phyloP scores from a whole-genome alignment of 2,888 invertebrate species.

The Eupelmus urozonus region DNA sequence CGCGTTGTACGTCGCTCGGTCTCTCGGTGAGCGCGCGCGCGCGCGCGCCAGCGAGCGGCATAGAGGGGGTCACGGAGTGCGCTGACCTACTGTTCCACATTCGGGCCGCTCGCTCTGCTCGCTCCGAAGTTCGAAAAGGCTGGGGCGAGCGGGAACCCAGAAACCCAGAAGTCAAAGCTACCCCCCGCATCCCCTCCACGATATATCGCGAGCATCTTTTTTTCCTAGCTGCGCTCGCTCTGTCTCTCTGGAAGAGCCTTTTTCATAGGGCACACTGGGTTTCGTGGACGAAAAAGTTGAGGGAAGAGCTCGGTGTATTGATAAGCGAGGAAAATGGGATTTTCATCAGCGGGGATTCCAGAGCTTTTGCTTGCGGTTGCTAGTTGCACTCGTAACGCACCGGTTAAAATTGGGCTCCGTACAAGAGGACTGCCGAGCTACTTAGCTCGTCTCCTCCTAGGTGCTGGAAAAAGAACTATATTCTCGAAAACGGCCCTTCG shows the following conservation, averaged over 20 bases:
- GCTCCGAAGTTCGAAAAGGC: constrained; percentile 62
- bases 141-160: constrained; percentile 66
- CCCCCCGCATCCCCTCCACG: constrained; percentile 6
- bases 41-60: background rate
- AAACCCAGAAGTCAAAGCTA: constrained; percentile 64
- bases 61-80: constrained; percentile 74
- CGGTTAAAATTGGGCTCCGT: no score
- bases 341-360: no score
- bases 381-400: no score
- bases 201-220: background rate
- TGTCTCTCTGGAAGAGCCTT: background rate
- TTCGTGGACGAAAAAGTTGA: background rate
- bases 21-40: background rate
- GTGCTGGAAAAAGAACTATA: no score
- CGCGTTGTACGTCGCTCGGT: constrained; percentile 5
- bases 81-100: constrained; percentile 77
- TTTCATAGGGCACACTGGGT: background rate
- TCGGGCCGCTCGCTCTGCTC: constrained; percentile 63
- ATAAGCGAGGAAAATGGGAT: background rate
- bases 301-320: background rate
- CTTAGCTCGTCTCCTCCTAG: no score
- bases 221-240: background rate
- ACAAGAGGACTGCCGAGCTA: no score
- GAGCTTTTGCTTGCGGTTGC: no score
- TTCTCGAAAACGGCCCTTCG: no score